These are phyloP conservation scores for Cochlearius cochlearius DNA, from an alignment of 2,113 vertebrate species.

Conservation along the genomic window DNA sequence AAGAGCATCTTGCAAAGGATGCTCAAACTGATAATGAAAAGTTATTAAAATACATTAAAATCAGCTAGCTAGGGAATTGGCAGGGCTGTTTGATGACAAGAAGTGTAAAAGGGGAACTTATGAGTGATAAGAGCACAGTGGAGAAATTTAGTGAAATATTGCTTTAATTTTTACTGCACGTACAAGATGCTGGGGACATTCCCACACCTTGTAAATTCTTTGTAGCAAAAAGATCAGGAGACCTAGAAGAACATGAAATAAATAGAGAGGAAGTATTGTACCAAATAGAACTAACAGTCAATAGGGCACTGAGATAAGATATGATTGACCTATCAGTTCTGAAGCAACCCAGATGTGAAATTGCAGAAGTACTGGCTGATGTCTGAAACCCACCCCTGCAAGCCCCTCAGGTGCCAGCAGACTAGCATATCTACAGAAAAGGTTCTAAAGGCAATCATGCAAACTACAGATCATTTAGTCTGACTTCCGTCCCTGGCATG, in stretches of 20 bases:
- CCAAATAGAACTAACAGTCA: background rate
- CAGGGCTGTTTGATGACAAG: background rate
- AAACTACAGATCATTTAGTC: background rate
- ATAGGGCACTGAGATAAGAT: background rate
- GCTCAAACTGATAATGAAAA: background rate
- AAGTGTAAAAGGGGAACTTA: background rate
- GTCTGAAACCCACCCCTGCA: background rate
- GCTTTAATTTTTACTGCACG: background rate
- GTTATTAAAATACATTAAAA: slow-evolving; percentile 23
- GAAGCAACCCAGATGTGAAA: background rate
- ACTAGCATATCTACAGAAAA: background rate
- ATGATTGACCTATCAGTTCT: background rate
- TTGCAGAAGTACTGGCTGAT: background rate
- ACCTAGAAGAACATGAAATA: background rate
- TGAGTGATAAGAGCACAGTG: background rate
- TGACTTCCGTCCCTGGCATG: background rate
- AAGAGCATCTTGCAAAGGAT: slow-evolving; percentile 7
- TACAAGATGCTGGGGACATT: background rate
- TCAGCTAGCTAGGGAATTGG: background rate
- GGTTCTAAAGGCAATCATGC: background rate
- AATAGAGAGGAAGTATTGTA: background rate
- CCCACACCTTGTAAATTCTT: background rate
- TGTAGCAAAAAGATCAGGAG: background rate
- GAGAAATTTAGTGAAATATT: background rate
- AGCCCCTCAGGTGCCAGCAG: background rate